Base-by-base conservation (phyloP, 2,113 vertebrate genomes). In the Zosterops hypoxanthus region DNA sequence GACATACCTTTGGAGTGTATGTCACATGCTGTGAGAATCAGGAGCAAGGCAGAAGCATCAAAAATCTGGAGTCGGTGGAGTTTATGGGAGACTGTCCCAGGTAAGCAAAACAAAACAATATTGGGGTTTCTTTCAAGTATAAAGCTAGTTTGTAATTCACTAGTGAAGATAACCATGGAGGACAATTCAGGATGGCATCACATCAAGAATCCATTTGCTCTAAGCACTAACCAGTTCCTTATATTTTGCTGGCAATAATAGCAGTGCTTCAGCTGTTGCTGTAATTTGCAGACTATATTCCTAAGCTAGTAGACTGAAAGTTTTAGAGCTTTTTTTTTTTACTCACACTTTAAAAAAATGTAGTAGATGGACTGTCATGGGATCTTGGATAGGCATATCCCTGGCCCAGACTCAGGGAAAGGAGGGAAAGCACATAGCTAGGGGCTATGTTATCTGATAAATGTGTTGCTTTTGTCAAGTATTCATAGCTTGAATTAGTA, bases 1-100 rank as follows among this genome's bases (percentile, higher is more conserved):
- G 49, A 97, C 8, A 44, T 98, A 24, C 98, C 98, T 63, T 92
- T 98, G 91, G 95, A 98, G 56, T 98, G 98, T 49, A 87, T 75
- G 4, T 65, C 94, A 20, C 97, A 98, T 25, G 97, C 91, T 0
- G 89, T 98, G 53, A 98, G 97, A 84, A 97, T 98, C 18, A 97
- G 97, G 66, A 93, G 95, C 50, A 63, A 53, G 53, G 83, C 89
- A 25, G 56, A 83, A 55, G 8, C 31, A 31, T 84, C 60, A 28
- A 55, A 80, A 59, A 11, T 28, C 17, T 98, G 97, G 97, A 97
- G 98, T 92, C 14, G 14, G 9, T 98, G 98, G 98, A 98, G 88
- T 82, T 41, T 34, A 0, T 98, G 96, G 97, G 22, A 95, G 60
- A 84, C 91, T 68, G 75, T 93, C 12, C 14, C 41, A 0, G 98